These are phyloP conservation scores for Marmota monax DNA, from an alignment of 2,113 vertebrate genomes.

Conservation along the genomic window DNA sequence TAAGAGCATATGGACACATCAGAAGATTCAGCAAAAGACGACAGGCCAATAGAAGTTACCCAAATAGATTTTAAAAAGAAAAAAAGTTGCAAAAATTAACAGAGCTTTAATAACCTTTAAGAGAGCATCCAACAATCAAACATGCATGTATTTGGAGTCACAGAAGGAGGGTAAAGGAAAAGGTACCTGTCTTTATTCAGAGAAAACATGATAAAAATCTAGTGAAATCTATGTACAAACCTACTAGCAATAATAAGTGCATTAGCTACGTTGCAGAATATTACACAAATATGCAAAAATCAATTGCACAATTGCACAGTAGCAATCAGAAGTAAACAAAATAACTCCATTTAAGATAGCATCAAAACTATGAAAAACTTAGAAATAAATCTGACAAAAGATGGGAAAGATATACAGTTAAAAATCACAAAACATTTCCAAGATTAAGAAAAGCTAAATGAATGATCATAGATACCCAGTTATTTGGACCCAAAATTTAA, in stretches of 20 bases:
- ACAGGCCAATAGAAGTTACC: not conserved
- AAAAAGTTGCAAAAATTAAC: not conserved
- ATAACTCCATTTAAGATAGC: not conserved
- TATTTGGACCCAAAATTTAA: no score
- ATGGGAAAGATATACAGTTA: not conserved
- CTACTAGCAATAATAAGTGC: not conserved
- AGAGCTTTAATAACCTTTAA: not conserved
- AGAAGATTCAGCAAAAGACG: not conserved
- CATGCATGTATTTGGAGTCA: not conserved
- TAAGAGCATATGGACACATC: not conserved
- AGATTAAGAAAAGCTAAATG: not conserved
- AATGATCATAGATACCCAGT: no score
- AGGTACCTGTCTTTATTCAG: not conserved
- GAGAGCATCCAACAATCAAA: not conserved
- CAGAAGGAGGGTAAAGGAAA: not conserved
- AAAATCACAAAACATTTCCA: not conserved
- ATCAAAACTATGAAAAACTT: not conserved
- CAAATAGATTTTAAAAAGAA: not conserved
- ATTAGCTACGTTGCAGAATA: not conserved
- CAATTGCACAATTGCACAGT: not conserved
- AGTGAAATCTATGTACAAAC: not conserved
- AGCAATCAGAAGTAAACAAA: constrained; percentile 3
- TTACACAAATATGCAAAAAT: not conserved
- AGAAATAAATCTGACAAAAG: not conserved
- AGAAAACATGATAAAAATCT: not conserved